phyloP scores from a whole-genome alignment of 1,140 invertebrate genomes.

The Copidosoma floridanum region DNA sequence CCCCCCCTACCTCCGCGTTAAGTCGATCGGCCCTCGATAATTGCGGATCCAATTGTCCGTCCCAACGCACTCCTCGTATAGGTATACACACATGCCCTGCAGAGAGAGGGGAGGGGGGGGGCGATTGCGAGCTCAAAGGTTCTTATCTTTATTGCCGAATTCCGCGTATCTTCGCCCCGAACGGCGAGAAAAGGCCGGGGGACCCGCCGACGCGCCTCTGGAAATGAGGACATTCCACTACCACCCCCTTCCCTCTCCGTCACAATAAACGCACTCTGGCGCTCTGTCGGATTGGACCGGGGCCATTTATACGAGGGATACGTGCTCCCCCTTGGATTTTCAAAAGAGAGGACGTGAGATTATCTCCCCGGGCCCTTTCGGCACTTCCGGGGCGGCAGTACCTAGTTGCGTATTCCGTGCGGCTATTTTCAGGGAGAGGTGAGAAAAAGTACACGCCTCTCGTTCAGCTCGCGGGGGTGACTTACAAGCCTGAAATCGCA shows the following conservation, averaged over 20 bases:
- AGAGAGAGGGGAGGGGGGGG: conserved; percentile 10
- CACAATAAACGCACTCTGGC: too few relatives aligned
- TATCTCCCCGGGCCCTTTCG: not conserved
- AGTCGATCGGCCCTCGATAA: conserved; percentile 22
- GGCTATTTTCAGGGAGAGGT: conserved; percentile 1
- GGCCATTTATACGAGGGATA: too few relatives aligned
- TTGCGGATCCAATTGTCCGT: conserved; percentile 24
- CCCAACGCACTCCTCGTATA: too few relatives aligned
- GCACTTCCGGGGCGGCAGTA: not conserved
- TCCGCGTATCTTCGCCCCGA: conserved; percentile 36
- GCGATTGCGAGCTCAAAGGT: conserved; percentile 34
- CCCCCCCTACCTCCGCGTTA: not conserved
- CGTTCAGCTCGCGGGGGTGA: too few relatives aligned
- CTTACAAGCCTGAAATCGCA: too few relatives aligned
- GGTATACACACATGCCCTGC: not conserved
- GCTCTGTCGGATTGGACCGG: too few relatives aligned
- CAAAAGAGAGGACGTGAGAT: not conserved
- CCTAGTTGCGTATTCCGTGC: conserved; percentile 8
- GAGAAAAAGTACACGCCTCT: conserved; percentile 12
- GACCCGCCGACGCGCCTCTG: not conserved
- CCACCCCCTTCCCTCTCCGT: conserved; percentile 1
- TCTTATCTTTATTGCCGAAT: conserved; percentile 48
- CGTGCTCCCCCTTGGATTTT: conserved; percentile 1
- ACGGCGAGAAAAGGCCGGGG: not conserved
- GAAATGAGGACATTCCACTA: conserved; percentile 34